Base-by-base conservation (phyloP, 2,888 invertebrate species). In the Autographa pulchrina region DNA sequence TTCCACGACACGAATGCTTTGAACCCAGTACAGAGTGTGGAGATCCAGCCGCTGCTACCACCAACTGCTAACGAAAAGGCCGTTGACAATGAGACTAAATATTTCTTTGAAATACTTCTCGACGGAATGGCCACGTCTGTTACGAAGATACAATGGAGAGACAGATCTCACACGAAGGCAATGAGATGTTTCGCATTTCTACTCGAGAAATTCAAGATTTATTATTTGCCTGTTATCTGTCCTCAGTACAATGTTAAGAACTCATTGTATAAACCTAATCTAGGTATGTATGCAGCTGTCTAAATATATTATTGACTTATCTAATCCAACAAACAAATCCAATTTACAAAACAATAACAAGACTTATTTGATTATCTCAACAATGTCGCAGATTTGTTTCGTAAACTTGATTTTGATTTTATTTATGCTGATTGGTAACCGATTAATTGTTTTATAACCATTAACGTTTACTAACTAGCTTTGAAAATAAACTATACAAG, bases 81-180 rank as follows among this genome's bases (percentile, higher is more conserved):
- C 5, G 97, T 98, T 58, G 99, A 99, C 67, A 98, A 98, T 86
- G 97, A 98, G 88, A 98, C 98, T 18, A 97, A 98, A 84, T 98
- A 98, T 91, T 98, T 98, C 88, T 96, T 99, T 83, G 99, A 99
- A 91, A 97, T 98, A 76, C 93, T 99, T 41, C 96, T 99, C 54
- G 98, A 99, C 82, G 97, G 97, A 85, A 99, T 99, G 98, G 98
- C 99, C 7, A 97, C 98, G 58, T 98, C 99, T 88, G 97, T 98
- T 16, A 97, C 98, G 1, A 98, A 98, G 91, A 96, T 99, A 70
- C 98, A 98, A 88, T 99, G 99, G 99, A 97, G 97, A 71, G 99
- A 99, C 88, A 97, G 97, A 89, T 96, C 97, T 62, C 97, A 97
- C 38, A 97, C 97, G 83, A 98, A 98, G 91, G 97, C 98, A 85